Base-by-base conservation (phyloP, 2,797 vertebrate genomes). In the Propithecus deckenii region DNA sequence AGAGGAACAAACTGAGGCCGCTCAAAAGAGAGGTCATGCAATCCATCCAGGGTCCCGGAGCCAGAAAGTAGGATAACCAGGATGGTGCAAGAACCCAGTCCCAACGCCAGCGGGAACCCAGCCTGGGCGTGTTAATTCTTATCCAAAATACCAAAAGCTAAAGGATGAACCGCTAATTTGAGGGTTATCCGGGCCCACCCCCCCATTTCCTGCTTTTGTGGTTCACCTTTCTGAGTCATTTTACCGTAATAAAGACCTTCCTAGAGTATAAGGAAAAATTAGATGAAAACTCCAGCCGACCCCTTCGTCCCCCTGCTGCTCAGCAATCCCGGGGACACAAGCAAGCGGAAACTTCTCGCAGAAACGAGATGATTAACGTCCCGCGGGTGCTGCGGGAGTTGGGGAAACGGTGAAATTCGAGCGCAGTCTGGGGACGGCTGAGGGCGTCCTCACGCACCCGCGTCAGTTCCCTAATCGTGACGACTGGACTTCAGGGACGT, bases 371-470 rank as follows among this genome's bases (percentile, higher is more conserved):
- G 1, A 35, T 67, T 20, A 17, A 17, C 8, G n/a, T 14, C 46
- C 46, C 12, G 15, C 8, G 1, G 35, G 20, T 12, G 35, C 20
- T 69, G 67, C 4, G 23, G 22, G 67, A 23, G 20, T 23, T 11
- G 67, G 35, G 20, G 35, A 23, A 10, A 22, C 4, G 35, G 35
- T 69, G 35, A 69, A 23, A 22, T 38, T 22, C 4, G 2, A 69
- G 35, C 22, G 8, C 65, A 12, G 67, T 38, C 67, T 69, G 20
- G 67, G 20, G 8, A 38, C 0, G 1, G 35, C 5, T 41, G 38
- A 72, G 41, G 3, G 5, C 1, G 15, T 65, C 32, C 6, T 28
- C 28, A 23, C 0, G 25, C 3, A 8, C 13, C 25, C 10, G 15
- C 1, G 13, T 72, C 5, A 13, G 35, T 14, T 41, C 5, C 30